A percentile compares a stretch with the other conserved stretches of the same genome.
Conservation (phyloP, 2,797 vertebrate species). For the Bucorvus abyssinicus region DNA sequence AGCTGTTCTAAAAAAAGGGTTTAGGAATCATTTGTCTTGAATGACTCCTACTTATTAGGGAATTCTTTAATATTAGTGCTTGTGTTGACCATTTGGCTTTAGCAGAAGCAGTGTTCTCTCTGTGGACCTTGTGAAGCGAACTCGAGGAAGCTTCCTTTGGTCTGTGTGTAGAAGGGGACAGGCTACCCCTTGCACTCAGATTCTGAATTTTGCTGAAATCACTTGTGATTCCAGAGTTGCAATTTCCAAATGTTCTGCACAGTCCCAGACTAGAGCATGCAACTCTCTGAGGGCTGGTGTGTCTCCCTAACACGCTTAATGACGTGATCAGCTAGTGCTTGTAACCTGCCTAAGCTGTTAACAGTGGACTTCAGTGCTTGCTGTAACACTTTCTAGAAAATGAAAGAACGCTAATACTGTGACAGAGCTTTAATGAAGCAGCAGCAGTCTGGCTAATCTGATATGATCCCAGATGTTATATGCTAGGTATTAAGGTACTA, state of each 20-base stretch:
- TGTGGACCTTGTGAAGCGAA: background rate
- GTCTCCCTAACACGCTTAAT: background rate
- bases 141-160: background rate
- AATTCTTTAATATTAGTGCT: background rate
- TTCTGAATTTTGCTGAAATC: background rate
- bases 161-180: background rate
- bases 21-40: background rate
- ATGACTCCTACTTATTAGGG: background rate
- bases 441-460: background rate
- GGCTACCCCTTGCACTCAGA: background rate
- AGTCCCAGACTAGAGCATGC: background rate
- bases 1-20: background rate
- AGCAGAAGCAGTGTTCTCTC: background rate
- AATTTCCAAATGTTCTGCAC: background rate
- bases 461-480: background rate
- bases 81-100: background rate
- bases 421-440: background rate
- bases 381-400: background rate
- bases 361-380: background rate
- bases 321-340: background rate
- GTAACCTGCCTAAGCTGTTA: background rate
- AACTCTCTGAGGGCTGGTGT: background rate
- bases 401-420: background rate
- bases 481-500: background rate
- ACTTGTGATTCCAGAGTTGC: background rate